Base-by-base conservation (phyloP, 2,113 vertebrate species). In the Canis aureus region DNA sequence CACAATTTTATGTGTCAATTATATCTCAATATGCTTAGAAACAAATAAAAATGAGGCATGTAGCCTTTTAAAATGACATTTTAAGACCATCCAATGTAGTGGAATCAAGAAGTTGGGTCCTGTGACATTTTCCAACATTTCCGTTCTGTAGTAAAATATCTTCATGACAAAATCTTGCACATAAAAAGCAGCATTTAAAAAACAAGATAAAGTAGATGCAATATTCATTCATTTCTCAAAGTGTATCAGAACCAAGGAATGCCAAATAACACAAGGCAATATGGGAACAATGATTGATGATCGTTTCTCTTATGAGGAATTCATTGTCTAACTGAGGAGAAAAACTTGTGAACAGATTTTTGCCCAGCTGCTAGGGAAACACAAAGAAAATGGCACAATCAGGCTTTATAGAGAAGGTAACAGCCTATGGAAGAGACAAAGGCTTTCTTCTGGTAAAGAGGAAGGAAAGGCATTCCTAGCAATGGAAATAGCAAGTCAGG, bases 231-330 rank as follows among this genome's bases (percentile, higher is more conserved):
- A 86, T 71, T 85, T 25, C 32, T 93, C 49, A 82, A 89, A 86
- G 53, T 76, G 35, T 82, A 97, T 87, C 16, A 53, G 29, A 89
- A 93, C 43, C 49, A 79, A 19, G 53, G 82, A 94, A 89, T 93
- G 60, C 35, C 73, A 80, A 73, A 4, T 4, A 94, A 55, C 35
- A 55, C 1, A 74, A 25, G 16, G 16, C 38, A 92, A 86, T 67
- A 59, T 38, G 51, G 22, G 60, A 43, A 73, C 43, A 71, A 73
- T 3, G 29, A 86, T 62, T 57, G 15, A 49, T 51, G 25, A 80
- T 59, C n/a, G 13, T 67, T 49, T 95, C 25, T 95, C 62, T 89
- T 96, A 66, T 90, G 57, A 97, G 11, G 67, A 97, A 93, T 78
- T 29, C 29, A 49, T 43, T 32, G 17, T 74, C 19, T 94, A 51